Evolutionary conservation across 37 sponge, comb jelly and placozoan genomes (phyloP), one percentile per base, ranked within the genome.

Genomic region (Dysidea cf. avara): DNA sequence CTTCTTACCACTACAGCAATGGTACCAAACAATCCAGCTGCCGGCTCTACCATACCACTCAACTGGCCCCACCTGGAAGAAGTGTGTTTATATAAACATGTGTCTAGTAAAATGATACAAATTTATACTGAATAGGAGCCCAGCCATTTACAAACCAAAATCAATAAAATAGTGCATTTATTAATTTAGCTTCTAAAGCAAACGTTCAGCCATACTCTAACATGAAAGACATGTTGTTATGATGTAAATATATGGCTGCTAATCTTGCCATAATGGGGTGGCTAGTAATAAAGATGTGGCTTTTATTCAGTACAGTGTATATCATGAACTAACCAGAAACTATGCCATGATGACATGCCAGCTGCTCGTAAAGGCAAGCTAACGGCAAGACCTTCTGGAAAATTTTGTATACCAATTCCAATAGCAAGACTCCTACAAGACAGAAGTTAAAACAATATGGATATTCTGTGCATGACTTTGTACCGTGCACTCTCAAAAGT

Each of bases 41-140:
- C 13, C 7, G 97, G 97, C 64, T 97, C 97, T 20, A 97, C 97
- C 94, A 93, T 93, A 0, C 97, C 97, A 85, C 97, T 97, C 33
- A 93, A 71, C 61, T 97, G 97, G 4, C 97, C 97, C 83, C 86
- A 94, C 93, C 93, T 92, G 54, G n/a, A n/a, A n/a, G n/a, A n/a
- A n/a, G n/a, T n/a, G n/a, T n/a, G n/a, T n/a, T n/a, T n/a, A 20
- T n/a, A 53, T 14, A 57, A 57, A 9, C n/a, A 58, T 11, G 21
- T 11, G 11, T 24, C 11, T 21, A 58, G n/a, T n/a, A n/a, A n/a
- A n/a, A n/a, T n/a, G n/a, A n/a, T n/a, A n/a, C n/a, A n/a, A n/a
- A n/a, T n/a, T n/a, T n/a, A n/a, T n/a, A n/a, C n/a, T n/a, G n/a
- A n/a, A n/a, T n/a, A n/a, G n/a, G n/a, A n/a, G n/a, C n/a, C n/a